A percentile compares a stretch with the other conserved stretches of the same genome.
Conservation (phyloP, 1,140 invertebrate species). For the Diuraphis noxia region DNA sequence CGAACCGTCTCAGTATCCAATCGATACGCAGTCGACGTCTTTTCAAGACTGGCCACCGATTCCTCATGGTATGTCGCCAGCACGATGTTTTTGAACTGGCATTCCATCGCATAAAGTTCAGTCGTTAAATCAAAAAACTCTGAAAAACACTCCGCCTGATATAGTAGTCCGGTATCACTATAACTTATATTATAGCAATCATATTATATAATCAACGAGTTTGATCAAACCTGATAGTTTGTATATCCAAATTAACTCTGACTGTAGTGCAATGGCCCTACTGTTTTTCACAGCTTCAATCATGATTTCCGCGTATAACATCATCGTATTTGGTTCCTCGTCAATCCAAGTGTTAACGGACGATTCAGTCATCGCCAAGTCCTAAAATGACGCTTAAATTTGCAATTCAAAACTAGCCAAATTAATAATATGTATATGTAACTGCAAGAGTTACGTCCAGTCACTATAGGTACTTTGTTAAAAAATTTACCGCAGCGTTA, state of each 20-base stretch:
- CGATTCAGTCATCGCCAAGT: background rate
- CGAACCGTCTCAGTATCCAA: background rate
- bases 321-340: background rate
- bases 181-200: background rate
- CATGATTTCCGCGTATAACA: slow-evolving; percentile 2
- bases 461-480: too few relatives aligned
- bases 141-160: background rate
- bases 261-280: too few relatives aligned
- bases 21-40: background rate
- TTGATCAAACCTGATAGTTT: background rate
- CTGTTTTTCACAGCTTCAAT: background rate
- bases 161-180: too few relatives aligned
- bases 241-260: background rate
- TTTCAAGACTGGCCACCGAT: background rate
- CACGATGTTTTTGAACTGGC: background rate
- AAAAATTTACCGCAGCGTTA: background rate
- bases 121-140: background rate
- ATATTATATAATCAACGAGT: too few relatives aligned
- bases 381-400: background rate
- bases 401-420: background rate
- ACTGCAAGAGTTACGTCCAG: background rate
- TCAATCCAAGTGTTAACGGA: background rate
- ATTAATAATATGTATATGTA: too few relatives aligned
- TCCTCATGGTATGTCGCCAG: background rate
- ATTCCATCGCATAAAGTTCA: background rate